Conservation (phyloP, 35 echinoderm and acorn worm genomes). For the Patiria miniata region DNA sequence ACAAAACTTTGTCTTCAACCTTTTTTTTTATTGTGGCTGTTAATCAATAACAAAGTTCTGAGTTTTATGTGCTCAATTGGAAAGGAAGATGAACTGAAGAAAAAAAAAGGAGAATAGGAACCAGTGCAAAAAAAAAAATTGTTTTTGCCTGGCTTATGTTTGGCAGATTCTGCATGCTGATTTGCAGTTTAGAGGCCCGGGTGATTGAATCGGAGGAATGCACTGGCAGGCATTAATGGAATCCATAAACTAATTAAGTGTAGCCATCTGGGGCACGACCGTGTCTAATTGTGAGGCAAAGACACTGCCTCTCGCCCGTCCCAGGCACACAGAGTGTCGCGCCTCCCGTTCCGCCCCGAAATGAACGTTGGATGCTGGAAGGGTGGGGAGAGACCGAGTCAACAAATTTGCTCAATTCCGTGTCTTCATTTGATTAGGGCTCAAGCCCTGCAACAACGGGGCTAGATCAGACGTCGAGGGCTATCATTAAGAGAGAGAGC, state of each 20-base stretch:
- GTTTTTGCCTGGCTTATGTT: not conserved
- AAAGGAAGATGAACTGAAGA: not conserved
- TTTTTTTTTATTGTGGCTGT: not conserved
- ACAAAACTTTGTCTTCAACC: too few relatives aligned
- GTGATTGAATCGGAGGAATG: slow-evolving; percentile 22
- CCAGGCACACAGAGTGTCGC: not conserved
- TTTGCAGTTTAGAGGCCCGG: not conserved
- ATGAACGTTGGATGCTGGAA: not conserved
- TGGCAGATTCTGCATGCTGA: slow-evolving; percentile 13
- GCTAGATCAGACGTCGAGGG: slow-evolving; percentile 8
- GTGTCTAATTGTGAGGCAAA: slow-evolving; percentile 25
- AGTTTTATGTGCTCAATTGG: not conserved
- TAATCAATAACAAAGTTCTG: slow-evolving; percentile 1
- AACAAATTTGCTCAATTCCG: slow-evolving; percentile 30
- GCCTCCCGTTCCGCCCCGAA: too few relatives aligned
- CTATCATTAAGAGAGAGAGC: not conserved
- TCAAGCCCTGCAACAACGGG: not conserved
- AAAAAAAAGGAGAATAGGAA: too few relatives aligned
- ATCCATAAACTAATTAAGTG: slow-evolving; percentile 25
- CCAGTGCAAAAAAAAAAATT: not conserved
- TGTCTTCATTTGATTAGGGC: slow-evolving; percentile 22
- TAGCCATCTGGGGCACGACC: slow-evolving; percentile 17
- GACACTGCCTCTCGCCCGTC: not conserved
- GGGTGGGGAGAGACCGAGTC: not conserved
- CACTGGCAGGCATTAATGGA: slow-evolving; percentile 27